Evolutionary conservation across 2,113 vertebrate genomes (phyloP).

Genomic region (Pagrus major): DNA sequence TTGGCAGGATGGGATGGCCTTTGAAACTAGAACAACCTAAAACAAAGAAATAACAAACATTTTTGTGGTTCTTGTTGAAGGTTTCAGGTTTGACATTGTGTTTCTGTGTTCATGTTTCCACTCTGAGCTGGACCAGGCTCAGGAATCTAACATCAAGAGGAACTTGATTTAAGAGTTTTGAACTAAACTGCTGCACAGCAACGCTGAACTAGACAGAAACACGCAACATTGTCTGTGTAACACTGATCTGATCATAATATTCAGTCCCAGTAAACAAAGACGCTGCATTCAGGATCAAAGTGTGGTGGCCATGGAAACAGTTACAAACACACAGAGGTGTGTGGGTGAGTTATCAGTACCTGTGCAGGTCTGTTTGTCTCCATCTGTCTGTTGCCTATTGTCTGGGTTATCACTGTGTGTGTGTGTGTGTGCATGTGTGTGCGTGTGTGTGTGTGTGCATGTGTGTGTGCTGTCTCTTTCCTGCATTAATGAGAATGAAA

Average conservation of each 20-base stretch:
- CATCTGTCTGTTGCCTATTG: not conserved
- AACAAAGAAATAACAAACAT: not conserved
- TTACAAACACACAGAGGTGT: not conserved
- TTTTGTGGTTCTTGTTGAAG: not conserved
- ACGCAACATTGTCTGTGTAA: not conserved
- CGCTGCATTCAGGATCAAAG: not conserved
- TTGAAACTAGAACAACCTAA: conserved; percentile 12
- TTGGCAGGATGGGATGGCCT: conserved; percentile 14
- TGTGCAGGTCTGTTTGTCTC: conserved; percentile 40
- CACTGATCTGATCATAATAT: conserved; percentile 9
- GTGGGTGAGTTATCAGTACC: not conserved
- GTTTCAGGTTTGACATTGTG: not conserved
- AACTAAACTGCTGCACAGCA: not conserved
- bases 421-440: not conserved
- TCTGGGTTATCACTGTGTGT: not conserved
- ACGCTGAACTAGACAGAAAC: not conserved
- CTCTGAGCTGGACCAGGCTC: not conserved
- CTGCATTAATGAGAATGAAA: not conserved
- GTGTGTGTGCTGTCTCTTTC: not conserved
- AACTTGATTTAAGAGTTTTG: not conserved
- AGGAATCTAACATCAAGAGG: not conserved
- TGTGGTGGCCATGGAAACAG: conserved; percentile 9
- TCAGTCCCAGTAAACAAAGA: not conserved
- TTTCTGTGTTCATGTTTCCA: not conserved
- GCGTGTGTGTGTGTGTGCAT: not conserved